These are phyloP conservation scores for Drosophila fungiperda DNA, from an alignment of 2,888 invertebrate genomes.

Conservation along the genomic window DNA sequence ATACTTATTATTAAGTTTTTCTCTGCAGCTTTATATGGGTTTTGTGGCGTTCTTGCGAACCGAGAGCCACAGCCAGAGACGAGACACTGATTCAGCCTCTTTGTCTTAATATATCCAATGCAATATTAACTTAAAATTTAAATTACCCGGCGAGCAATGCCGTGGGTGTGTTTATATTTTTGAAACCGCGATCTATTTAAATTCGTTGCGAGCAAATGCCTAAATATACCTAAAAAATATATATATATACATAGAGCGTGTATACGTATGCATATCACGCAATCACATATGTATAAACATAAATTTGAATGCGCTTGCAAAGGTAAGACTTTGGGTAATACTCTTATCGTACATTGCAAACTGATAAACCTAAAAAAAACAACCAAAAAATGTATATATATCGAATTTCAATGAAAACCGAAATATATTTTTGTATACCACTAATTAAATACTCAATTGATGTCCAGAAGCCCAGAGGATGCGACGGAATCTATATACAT, in stretches of 20 bases:
- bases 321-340: conserved; percentile 85
- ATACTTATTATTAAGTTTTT: conserved; percentile 82
- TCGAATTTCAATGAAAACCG: conserved; percentile 6
- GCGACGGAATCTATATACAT: conserved; percentile 12
- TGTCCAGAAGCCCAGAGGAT: conserved; percentile 34
- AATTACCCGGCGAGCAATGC: conserved; percentile 85
- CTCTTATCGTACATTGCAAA: conserved; percentile 43
- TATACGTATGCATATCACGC: conserved; percentile 41
- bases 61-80: conserved; percentile 51
- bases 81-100: conserved; percentile 42
- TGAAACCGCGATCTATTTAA: conserved; percentile 84
- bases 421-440: conserved; percentile 11
- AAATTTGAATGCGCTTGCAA: conserved; percentile 66
- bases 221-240: conserved; percentile 34
- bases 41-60: conserved; percentile 70
- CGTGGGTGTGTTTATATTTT: conserved; percentile 80
- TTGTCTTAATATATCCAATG: conserved; percentile 28
- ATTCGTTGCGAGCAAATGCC: conserved; percentile 76
- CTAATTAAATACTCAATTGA: conserved; percentile 30
- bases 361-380: conserved; percentile 23
- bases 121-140: conserved; percentile 62
- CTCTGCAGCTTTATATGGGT: conserved; percentile 83
- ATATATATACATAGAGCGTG: not conserved
- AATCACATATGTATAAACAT: conserved; percentile 64
- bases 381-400: not conserved